phyloP scores from a whole-genome alignment of 2,888 invertebrate genomes.

The Terebella lapidaria region DNA sequence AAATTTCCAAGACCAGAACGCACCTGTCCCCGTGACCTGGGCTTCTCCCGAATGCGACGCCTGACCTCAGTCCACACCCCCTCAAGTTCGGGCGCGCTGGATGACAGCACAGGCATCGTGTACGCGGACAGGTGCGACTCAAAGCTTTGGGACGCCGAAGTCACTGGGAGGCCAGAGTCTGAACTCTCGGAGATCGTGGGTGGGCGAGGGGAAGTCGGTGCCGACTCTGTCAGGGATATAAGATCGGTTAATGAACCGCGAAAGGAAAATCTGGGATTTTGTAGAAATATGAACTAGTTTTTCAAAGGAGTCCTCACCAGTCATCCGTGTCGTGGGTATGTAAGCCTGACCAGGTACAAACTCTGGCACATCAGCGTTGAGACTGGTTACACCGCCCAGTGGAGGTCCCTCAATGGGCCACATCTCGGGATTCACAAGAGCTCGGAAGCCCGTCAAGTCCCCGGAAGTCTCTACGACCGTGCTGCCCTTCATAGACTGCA shows the following conservation, averaged over 20 bases:
- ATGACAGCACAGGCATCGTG: conserved; percentile 30
- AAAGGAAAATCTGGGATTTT: too few relatives aligned
- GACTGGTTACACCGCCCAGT: conserved; percentile 35
- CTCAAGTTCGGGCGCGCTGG: conserved; percentile 50
- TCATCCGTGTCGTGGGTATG: background rate
- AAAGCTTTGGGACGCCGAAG: background rate
- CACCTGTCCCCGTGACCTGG: too few relatives aligned
- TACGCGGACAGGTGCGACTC: background rate
- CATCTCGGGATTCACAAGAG: conserved; percentile 70
- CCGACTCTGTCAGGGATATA: conserved; percentile 17
- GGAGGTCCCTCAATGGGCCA: conserved; percentile 67
- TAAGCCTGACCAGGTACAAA: conserved; percentile 65
- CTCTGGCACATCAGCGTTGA: conserved; percentile 83
- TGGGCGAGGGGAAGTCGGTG: conserved; percentile 15
- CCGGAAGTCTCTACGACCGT: conserved; percentile 72
- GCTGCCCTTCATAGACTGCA: conserved; percentile 69
- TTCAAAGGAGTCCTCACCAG: background rate
- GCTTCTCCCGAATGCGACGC: conserved; percentile 7
- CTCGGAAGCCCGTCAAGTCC: conserved; percentile 73
- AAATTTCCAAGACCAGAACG: too few relatives aligned
- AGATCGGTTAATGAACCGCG: too few relatives aligned
- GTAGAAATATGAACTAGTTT: too few relatives aligned
- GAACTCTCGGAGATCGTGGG: background rate
- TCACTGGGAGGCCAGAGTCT: background rate
- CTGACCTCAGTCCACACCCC: conserved; percentile 63